A percentile compares a stretch with the other conserved stretches of the same genome.
Evolutionary conservation across 2,888 invertebrate species (phyloP).

Genomic region (Ophonus ardosiacus): DNA sequence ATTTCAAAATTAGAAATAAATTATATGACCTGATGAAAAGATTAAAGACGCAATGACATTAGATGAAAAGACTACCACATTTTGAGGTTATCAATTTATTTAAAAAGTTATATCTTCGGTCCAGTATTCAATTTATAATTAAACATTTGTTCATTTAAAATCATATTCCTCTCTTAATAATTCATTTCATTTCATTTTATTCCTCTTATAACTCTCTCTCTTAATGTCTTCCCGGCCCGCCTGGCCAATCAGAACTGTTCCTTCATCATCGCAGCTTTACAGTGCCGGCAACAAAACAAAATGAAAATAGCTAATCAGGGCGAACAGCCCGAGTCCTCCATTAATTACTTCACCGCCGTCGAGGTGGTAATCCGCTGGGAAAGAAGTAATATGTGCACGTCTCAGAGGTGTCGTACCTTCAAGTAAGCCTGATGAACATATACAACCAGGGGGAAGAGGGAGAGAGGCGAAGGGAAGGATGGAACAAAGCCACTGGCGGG

Average conservation of each 20-base stretch:
- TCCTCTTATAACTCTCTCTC: background rate
- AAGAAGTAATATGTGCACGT: constrained; percentile 61
- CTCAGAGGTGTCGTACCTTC: constrained; percentile 71
- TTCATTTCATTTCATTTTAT: background rate
- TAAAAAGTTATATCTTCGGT: too few species aligned
- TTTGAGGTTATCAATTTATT: too few species aligned
- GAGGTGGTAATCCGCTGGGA: constrained; percentile 52
- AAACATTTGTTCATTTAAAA: too few species aligned
- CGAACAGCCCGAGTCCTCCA: constrained; percentile 52
- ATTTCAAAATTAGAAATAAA: too few species aligned
- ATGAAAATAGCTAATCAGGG: constrained; percentile 60
- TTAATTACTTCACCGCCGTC: constrained; percentile 53
- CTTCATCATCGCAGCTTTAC: constrained; percentile 35
- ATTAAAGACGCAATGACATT: too few species aligned
- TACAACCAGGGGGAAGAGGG: constrained; percentile 16
- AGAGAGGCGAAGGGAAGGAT: background rate
- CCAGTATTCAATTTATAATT: too few species aligned
- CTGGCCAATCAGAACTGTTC: constrained; percentile 26
- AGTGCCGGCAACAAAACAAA: constrained; percentile 46
- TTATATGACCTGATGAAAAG: too few species aligned
- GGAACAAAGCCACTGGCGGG: background rate
- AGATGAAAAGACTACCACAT: too few species aligned
- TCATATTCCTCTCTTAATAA: background rate
- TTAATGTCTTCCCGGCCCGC: background rate
- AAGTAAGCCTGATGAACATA: constrained; percentile 70